These are phyloP conservation scores for Bimastos eiseni DNA, from an alignment of 2,888 invertebrate genomes.

Conservation along the genomic window DNA sequence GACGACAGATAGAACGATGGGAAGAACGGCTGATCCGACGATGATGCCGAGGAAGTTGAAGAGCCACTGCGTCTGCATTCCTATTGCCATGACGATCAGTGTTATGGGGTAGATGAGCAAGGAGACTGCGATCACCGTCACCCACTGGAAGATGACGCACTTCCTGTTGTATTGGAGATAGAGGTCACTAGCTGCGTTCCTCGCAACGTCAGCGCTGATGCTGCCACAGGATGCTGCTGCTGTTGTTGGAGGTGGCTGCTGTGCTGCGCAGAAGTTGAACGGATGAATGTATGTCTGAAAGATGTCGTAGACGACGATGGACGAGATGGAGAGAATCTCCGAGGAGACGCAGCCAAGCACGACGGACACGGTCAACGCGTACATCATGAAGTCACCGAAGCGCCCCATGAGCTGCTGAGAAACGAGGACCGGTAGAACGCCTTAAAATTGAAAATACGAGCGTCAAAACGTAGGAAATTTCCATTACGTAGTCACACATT, in stretches of 20 bases:
- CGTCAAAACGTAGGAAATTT: neutral
- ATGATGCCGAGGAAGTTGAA: constrained; percentile 41
- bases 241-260: no score
- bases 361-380: constrained; percentile 37
- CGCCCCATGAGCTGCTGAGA: constrained; percentile 41
- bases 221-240: neutral
- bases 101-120: constrained; percentile 40
- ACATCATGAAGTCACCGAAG: constrained; percentile 44
- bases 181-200: constrained; percentile 31
- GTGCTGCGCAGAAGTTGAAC: neutral
- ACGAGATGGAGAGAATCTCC: constrained; percentile 44
- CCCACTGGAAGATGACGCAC: constrained; percentile 42
- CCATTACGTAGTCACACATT: no score
- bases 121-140: constrained; percentile 36
- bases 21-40: constrained; percentile 42
- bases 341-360: constrained; percentile 39
- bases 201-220: neutral
- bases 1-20: constrained; percentile 42
- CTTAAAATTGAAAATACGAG: constrained; percentile 29
- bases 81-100: constrained; percentile 37
- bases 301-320: constrained; percentile 47
- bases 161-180: constrained; percentile 43
- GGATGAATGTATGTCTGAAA: constrained; percentile 45
- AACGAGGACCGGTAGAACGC: constrained; percentile 37
- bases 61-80: constrained; percentile 41